phyloP scores from a whole-genome alignment of 30 jellyfish, hydroid and myxozoan species.

The Pelagia noctiluca region DNA sequence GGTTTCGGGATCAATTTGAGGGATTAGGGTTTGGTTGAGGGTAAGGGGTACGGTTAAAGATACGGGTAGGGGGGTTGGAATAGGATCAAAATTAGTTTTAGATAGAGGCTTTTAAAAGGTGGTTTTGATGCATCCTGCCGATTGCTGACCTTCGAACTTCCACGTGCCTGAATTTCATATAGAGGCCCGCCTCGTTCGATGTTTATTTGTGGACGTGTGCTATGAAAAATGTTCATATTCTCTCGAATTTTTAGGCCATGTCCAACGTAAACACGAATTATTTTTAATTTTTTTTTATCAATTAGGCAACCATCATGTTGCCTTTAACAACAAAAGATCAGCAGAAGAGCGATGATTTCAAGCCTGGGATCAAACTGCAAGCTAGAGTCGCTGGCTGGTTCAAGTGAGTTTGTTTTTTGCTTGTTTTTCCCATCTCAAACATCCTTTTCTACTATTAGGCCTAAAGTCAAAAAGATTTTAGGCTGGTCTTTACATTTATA shows the following conservation, averaged over 20 bases:
- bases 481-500: too few species aligned
- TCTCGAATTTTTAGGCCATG: neutral
- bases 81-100: too few species aligned
- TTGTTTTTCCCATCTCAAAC: neutral
- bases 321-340: slow-evolving; percentile 88
- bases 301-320: slow-evolving; percentile 51
- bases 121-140: too few species aligned
- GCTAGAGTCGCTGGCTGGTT: slow-evolving; percentile 84
- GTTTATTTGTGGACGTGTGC: slow-evolving; percentile 36
- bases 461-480: neutral
- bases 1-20: too few species aligned
- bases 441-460: neutral
- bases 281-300: slow-evolving; percentile 1
- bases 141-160: too few species aligned
- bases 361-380: slow-evolving; percentile 75
- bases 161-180: neutral
- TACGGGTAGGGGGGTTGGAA: too few species aligned
- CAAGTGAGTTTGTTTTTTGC: slow-evolving; percentile 66
- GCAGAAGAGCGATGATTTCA: slow-evolving; percentile 90
- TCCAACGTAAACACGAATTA: neutral
- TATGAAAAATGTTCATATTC: neutral
- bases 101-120: too few species aligned
- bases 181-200: neutral
- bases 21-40: too few species aligned
- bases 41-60: too few species aligned